Percentiles rank a stretch among this genome's conserved stretches.
Conservation (phyloP, 2,888 invertebrate species). For the Protonemura montana region DNA sequence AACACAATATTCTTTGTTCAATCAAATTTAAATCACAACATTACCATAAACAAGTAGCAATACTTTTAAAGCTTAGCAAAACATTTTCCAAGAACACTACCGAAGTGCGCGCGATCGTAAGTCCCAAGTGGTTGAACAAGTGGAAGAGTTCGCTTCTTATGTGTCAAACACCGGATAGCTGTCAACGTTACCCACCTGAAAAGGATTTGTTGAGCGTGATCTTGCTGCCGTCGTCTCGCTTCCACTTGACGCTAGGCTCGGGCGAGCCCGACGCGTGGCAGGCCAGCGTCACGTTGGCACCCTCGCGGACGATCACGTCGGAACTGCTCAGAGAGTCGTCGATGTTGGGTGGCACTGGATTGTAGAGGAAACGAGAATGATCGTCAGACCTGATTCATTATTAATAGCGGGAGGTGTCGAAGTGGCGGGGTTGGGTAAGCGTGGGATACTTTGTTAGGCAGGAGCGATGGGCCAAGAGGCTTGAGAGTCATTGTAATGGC, state of each 20-base stretch:
- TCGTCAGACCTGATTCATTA: too few species aligned
- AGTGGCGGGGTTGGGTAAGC: too few species aligned
- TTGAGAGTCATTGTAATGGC: too few species aligned
- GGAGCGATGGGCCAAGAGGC: too few species aligned
- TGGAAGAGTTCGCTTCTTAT: not conserved
- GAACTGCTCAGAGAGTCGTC: slow-evolving; percentile 90
- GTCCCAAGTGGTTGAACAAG: not conserved
- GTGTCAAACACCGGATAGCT: not conserved
- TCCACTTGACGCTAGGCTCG: slow-evolving; percentile 88
- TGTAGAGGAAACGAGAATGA: not conserved
- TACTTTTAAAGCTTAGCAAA: not conserved
- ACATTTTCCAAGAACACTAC: not conserved
- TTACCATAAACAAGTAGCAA: not conserved
- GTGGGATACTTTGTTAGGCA: too few species aligned
- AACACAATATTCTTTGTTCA: not conserved
- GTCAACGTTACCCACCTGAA: slow-evolving; percentile 66
- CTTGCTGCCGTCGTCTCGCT: slow-evolving; percentile 86
- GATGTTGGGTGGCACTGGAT: slow-evolving; percentile 90
- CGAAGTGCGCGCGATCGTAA: not conserved
- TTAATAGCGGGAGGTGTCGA: too few species aligned
- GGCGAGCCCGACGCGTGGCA: slow-evolving; percentile 92
- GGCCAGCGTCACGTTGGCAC: slow-evolving; percentile 85
- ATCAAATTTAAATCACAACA: not conserved
- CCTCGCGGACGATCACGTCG: slow-evolving; percentile 90
- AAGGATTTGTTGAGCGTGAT: slow-evolving; percentile 86